Conservation (phyloP, 2,888 invertebrate species). For the Drosophila recens region DNA sequence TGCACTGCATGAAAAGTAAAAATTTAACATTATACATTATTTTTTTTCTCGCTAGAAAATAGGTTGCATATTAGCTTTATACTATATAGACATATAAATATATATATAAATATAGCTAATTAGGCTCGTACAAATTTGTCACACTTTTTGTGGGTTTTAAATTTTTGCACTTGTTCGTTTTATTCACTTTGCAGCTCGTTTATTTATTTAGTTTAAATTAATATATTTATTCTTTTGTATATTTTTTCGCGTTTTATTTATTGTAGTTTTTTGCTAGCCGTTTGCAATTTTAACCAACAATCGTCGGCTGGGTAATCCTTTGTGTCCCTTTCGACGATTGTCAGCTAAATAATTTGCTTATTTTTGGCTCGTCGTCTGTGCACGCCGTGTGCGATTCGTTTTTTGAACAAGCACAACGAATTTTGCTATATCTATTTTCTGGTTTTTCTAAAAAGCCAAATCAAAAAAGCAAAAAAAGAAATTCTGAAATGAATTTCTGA, state of each 20-base stretch:
- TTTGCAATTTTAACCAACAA: constrained; percentile 77
- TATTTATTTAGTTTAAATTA: constrained; percentile 32
- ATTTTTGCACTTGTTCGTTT: constrained; percentile 65
- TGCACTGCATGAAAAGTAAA: constrained; percentile 75
- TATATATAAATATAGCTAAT: constrained; percentile 44
- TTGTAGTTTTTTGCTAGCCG: constrained; percentile 51
- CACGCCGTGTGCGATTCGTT: constrained; percentile 80
- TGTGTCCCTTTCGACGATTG: constrained; percentile 84
- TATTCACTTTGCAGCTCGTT: constrained; percentile 67
- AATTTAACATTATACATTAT: constrained; percentile 58
- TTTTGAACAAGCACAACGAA: constrained; percentile 64
- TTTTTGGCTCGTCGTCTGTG: constrained; percentile 79
- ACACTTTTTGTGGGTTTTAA: constrained; percentile 67
- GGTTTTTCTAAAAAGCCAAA: constrained; percentile 48
- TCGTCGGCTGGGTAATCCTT: constrained; percentile 84
- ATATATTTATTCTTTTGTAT: constrained; percentile 3
- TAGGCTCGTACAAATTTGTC: constrained; percentile 75
- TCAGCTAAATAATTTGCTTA: constrained; percentile 80
- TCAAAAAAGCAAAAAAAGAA: constrained; percentile 21
- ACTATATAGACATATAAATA: constrained; percentile 14
- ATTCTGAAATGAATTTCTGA: constrained; percentile 20
- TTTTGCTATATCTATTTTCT: constrained; percentile 55
- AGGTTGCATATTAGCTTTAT: constrained; percentile 27
- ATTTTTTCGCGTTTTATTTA: constrained; percentile 43
- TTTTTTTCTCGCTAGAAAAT: constrained; percentile 30